Conservation (phyloP, 2,888 invertebrate species). For the Lysandra bellargus region DNA sequence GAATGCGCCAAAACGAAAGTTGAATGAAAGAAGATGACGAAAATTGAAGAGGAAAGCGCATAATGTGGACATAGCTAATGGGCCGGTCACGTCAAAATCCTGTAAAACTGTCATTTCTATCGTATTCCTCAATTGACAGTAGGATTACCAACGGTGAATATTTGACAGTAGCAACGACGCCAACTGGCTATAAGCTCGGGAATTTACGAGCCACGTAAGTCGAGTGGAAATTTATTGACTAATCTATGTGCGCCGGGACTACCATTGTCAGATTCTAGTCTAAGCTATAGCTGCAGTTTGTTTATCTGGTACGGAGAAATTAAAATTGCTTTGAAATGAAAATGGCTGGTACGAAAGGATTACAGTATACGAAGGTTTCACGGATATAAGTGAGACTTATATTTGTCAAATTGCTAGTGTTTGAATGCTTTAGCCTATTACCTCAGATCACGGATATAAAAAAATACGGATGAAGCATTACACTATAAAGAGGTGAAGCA, state of each 20-base stretch:
- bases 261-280: constrained; percentile 6
- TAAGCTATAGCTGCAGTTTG: not conserved
- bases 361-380: no score
- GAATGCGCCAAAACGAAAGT: no score
- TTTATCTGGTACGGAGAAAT: not conserved
- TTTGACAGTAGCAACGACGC: constrained; percentile 20
- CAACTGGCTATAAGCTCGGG: constrained; percentile 30
- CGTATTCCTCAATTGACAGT: not conserved
- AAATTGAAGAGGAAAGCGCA: no score
- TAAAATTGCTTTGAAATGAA: not conserved
- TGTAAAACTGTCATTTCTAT: not conserved
- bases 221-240: constrained; percentile 31
- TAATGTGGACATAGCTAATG: no score
- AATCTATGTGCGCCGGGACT: constrained; percentile 29
- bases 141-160: constrained; percentile 1
- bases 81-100: not conserved
- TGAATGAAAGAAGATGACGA: no score
- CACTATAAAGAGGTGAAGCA: no score
- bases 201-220: constrained; percentile 32
- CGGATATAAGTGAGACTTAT: no score
- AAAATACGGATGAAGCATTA: no score
- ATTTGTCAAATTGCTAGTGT: no score
- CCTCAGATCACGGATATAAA: no score
- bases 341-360: not conserved
- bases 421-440: no score